These are phyloP conservation scores for Montipora capitata DNA, from an alignment of 92 coral and sea anemone genomes.

Conservation along the genomic window DNA sequence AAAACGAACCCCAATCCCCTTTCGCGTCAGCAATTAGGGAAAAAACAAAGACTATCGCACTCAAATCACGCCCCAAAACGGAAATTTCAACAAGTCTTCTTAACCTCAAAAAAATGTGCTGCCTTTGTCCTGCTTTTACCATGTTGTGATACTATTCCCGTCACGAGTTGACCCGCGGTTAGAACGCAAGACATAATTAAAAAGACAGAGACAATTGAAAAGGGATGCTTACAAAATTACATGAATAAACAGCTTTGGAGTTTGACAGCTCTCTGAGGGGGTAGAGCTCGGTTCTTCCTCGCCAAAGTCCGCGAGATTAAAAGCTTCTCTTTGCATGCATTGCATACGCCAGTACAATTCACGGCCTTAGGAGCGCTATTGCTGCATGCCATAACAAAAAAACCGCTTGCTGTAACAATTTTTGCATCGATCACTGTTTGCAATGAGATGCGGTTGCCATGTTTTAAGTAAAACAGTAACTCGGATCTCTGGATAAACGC, in stretches of 20 bases:
- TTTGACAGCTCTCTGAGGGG: conserved; percentile 24
- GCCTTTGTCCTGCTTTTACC: conserved; percentile 22
- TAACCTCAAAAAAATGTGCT: conserved; percentile 20
- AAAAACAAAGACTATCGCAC: background rate
- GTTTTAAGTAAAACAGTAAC: background rate
- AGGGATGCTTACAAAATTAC: background rate
- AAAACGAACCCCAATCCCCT: background rate
- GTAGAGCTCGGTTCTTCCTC: conserved; percentile 9
- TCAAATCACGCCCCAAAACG: background rate
- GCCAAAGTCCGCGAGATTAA: conserved; percentile 11
- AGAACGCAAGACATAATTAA: conserved; percentile 7
- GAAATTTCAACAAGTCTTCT: conserved; percentile 28
- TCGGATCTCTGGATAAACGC: background rate
- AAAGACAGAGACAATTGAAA: background rate
- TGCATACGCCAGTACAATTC: background rate
- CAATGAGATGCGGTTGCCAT: background rate
- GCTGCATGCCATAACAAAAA: background rate
- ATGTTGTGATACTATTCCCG: conserved; percentile 37
- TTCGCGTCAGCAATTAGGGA: background rate
- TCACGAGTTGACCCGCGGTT: conserved; percentile 32
- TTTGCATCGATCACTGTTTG: background rate
- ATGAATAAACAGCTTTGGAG: conserved; percentile 17
- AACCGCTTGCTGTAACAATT: too few species aligned
- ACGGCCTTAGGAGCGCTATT: background rate
- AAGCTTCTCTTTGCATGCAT: background rate